Evolutionary conservation across 2,797 vertebrate species (phyloP).

Genomic region (Acestrorhynchus altus): DNA sequence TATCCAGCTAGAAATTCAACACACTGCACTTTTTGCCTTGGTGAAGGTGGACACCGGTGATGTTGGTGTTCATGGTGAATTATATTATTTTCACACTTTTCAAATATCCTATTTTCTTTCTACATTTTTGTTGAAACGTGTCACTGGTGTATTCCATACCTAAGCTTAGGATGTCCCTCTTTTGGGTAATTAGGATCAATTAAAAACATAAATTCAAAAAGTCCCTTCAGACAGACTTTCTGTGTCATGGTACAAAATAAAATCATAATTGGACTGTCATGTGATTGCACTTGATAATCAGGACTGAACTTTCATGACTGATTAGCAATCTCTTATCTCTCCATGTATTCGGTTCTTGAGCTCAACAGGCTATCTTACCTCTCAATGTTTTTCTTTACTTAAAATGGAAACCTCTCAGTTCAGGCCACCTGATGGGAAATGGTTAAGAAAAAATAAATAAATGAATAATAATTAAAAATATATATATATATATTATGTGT

Average conservation of each 20-base stretch:
- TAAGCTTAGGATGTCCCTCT: background rate
- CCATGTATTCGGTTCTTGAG: conserved; percentile 1
- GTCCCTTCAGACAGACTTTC: background rate
- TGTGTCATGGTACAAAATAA: background rate
- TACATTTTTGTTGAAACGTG: background rate
- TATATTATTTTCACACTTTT: conserved; percentile 7
- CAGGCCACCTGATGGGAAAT: conserved; percentile 17
- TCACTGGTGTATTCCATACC: background rate
- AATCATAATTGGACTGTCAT: background rate
- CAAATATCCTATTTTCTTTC: background rate
- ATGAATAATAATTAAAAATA: too few species aligned
- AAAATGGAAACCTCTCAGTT: conserved; percentile 22
- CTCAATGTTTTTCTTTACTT: background rate
- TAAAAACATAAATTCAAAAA: background rate
- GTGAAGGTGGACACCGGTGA: background rate
- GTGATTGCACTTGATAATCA: background rate
- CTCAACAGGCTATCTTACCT: background rate
- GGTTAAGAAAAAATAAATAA: background rate
- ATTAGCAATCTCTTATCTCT: conserved; percentile 25
- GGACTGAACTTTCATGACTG: conserved; percentile 6
- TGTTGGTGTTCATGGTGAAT: background rate
- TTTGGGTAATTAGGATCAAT: too few species aligned
- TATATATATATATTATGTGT: background rate
- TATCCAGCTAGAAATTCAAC: background rate
- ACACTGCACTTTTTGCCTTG: background rate